Evolutionary conservation across 2,113 vertebrate genomes (phyloP).

Genomic region (Pteropus alecto): DNA sequence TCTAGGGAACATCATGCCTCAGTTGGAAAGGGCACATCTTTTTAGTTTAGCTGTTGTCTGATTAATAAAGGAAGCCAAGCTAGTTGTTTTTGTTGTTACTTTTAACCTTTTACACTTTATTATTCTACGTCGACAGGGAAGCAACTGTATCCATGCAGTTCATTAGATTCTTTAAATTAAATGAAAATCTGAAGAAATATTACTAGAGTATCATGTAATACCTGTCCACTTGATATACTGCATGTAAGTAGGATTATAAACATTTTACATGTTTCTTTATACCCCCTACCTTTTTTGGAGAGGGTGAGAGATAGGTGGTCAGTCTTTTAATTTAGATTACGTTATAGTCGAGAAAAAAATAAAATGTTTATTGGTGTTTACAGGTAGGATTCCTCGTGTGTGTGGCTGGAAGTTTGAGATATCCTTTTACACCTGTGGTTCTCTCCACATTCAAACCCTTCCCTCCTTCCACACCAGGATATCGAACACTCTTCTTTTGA

Average conservation of each 20-base stretch:
- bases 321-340: background rate
- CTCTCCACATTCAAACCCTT: background rate
- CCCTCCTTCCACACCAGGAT: background rate
- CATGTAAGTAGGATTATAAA: background rate
- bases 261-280: background rate
- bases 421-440: background rate
- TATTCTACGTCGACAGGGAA: background rate
- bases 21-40: conserved; percentile 64
- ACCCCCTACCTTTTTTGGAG: rapidly evolving
- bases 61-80: conserved; percentile 30
- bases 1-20: conserved; percentile 48
- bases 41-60: conserved; percentile 16
- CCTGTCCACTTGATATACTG: background rate
- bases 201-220: background rate
- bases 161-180: background rate
- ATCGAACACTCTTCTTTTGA: background rate
- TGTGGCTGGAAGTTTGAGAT: background rate
- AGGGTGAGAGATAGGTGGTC: rapidly evolving
- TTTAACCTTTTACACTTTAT: conserved; percentile 11
- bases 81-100: background rate
- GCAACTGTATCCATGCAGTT: background rate
- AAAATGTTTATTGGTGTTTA: background rate
- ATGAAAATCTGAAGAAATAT: background rate
- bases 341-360: background rate
- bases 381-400: background rate